A percentile compares a stretch with the other conserved stretches of the same genome.
These are phyloP conservation scores for Branchinecta lynchi DNA, from an alignment of 1,140 invertebrate species.

Conservation along the genomic window DNA sequence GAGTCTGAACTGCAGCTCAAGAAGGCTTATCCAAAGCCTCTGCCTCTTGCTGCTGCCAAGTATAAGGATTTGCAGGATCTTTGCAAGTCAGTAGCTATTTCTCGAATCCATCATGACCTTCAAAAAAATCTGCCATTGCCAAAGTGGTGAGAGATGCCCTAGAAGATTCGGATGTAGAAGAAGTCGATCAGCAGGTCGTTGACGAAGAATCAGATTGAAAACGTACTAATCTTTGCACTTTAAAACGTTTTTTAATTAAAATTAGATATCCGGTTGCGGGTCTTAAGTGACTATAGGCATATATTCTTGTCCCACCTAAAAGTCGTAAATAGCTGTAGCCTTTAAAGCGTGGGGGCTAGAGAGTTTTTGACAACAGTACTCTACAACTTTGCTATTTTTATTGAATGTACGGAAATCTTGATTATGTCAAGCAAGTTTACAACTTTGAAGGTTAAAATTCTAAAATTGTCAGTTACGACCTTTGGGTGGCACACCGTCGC, in stretches of 20 bases:
- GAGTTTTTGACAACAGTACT: slow-evolving; percentile 10
- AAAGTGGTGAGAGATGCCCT: slow-evolving; percentile 8
- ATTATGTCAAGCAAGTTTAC: slow-evolving; percentile 6
- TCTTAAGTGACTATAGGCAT: too few species aligned
- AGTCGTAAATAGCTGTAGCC: slow-evolving; percentile 5
- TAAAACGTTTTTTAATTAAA: neutral
- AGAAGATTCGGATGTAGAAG: neutral
- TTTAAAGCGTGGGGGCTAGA: slow-evolving; percentile 4
- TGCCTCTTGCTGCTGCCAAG: too few species aligned
- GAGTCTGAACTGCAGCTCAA: too few species aligned
- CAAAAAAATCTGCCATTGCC: neutral
- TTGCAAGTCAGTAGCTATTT: slow-evolving; percentile 2
- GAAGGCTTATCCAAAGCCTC: too few species aligned
- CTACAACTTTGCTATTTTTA: neutral
- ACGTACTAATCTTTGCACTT: slow-evolving; percentile 1
- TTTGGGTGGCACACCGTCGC: neutral
- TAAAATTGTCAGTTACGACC: slow-evolving; percentile 2
- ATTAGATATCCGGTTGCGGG: neutral
- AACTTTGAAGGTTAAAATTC: slow-evolving; percentile 10
- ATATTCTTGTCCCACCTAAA: slow-evolving; percentile 8
- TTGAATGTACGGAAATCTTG: slow-evolving; percentile 1
- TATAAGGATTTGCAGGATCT: slow-evolving; percentile 8
- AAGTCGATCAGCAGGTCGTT: neutral
- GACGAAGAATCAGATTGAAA: slow-evolving; percentile 3
- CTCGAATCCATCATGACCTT: slow-evolving; percentile 8